Evolutionary conservation across 1,140 invertebrate genomes (phyloP).

Genomic region (Metaphire vulgaris): DNA sequence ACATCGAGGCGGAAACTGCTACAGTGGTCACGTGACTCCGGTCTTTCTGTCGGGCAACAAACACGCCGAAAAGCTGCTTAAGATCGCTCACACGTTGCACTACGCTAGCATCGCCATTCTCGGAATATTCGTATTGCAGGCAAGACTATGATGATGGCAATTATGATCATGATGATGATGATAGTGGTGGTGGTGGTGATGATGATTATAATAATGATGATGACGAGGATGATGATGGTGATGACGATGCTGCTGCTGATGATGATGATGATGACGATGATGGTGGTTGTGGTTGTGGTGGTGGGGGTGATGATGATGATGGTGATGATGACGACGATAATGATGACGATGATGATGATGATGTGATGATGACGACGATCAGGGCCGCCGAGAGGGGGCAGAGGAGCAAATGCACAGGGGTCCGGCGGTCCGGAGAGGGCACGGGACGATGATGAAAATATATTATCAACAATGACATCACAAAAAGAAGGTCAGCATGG

Average conservation of each 20-base stretch:
- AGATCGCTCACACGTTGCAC: conserved; percentile 29
- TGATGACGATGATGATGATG: conserved; percentile 1
- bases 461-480: too few relatives aligned
- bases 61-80: conserved; percentile 10
- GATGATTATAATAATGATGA: too few relatives aligned
- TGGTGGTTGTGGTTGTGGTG: neutral
- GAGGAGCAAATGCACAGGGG: too few relatives aligned
- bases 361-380: neutral
- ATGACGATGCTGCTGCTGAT: too few relatives aligned
- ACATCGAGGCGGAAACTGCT: neutral
- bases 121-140: conserved; percentile 29
- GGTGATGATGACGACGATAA: neutral
- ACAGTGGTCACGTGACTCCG: neutral
- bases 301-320: neutral
- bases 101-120: conserved; percentile 30
- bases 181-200: neutral
- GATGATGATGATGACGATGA: neutral
- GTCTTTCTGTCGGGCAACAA: neutral
- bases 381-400: too few relatives aligned
- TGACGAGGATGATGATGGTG: neutral
- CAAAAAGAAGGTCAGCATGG: too few relatives aligned
- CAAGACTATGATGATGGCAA: conserved; percentile 5
- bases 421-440: too few relatives aligned
- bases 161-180: neutral
- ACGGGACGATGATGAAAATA: too few relatives aligned